Evolutionary conservation across 2,113 vertebrate genomes (phyloP).

Genomic region (Colinus virginianus): DNA sequence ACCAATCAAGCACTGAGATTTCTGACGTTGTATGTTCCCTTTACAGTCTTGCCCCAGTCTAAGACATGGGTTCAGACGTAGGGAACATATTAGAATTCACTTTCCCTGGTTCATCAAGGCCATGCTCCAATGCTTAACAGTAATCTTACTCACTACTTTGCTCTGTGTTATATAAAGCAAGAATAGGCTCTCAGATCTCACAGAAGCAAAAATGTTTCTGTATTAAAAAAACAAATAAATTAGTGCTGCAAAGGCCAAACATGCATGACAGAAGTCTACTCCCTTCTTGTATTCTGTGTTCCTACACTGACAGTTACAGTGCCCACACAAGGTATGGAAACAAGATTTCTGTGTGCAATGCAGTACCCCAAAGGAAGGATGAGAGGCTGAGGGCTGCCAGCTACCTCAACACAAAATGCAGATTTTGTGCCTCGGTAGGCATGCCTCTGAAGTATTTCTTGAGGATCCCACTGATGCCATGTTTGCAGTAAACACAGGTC

Average conservation of each 20-base stretch:
- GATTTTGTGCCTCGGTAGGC: neutral
- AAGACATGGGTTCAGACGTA: neutral
- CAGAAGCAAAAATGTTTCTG: neutral
- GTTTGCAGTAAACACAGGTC: neutral
- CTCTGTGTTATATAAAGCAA: neutral
- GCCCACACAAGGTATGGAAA: neutral
- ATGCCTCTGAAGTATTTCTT: neutral
- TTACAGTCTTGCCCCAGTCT: neutral
- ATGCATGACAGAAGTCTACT: neutral
- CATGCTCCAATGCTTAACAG: accelerated
- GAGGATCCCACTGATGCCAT: accelerated
- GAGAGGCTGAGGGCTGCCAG: neutral
- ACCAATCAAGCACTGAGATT: neutral
- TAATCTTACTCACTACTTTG: neutral
- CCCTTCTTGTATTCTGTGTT: neutral
- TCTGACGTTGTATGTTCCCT: neutral
- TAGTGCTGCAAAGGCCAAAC: neutral
- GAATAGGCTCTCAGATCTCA: neutral
- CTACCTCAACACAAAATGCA: neutral
- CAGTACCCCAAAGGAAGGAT: neutral
- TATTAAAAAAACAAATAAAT: neutral
- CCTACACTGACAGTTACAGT: neutral
- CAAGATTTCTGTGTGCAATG: neutral
- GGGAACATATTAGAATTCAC: accelerated
- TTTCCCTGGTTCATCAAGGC: neutral